Percentiles rank a stretch among this genome's conserved stretches.
Evolutionary conservation across 2,113 vertebrate species (phyloP).

Genomic region (Bucco capensis): DNA sequence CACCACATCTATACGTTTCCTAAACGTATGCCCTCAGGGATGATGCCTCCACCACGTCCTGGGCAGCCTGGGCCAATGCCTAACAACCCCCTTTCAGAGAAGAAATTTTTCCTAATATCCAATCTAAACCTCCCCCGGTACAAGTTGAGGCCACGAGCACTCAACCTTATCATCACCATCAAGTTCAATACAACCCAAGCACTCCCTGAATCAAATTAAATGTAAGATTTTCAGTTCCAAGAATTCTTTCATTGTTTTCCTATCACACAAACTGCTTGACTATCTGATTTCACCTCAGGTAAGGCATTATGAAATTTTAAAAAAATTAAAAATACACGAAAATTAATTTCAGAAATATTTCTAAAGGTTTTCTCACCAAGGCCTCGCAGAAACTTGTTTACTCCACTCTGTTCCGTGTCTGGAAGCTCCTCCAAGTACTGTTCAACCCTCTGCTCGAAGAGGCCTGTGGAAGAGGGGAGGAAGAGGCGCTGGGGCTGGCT

Average conservation of each 20-base stretch:
- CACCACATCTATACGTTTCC: no score
- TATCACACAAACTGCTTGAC: background rate
- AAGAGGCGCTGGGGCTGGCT: rapidly evolving
- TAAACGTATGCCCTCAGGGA: no score
- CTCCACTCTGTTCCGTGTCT: slow-evolving; percentile 95
- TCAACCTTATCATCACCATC: no score
- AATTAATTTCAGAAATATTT: background rate
- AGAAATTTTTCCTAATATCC: no score
- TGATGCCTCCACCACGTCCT: no score
- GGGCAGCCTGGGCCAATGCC: no score
- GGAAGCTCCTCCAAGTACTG: slow-evolving; percentile 97
- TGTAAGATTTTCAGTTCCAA: background rate
- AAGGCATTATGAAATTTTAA: background rate
- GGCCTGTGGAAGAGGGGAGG: slow-evolving; percentile 69
- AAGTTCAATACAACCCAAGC: no score
- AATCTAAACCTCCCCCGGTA: no score
- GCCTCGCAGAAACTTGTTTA: slow-evolving; percentile 96
- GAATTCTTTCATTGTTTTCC: background rate
- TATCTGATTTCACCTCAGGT: background rate
- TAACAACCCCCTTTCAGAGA: no score
- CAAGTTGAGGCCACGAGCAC: no score
- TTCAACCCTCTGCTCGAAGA: slow-evolving; percentile 95
- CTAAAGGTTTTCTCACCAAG: slow-evolving; percentile 80
- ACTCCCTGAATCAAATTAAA: no score
- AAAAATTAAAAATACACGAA: rapidly evolving